Conservation (phyloP, 2,888 invertebrate species). For the Melanostoma mellinum region DNA sequence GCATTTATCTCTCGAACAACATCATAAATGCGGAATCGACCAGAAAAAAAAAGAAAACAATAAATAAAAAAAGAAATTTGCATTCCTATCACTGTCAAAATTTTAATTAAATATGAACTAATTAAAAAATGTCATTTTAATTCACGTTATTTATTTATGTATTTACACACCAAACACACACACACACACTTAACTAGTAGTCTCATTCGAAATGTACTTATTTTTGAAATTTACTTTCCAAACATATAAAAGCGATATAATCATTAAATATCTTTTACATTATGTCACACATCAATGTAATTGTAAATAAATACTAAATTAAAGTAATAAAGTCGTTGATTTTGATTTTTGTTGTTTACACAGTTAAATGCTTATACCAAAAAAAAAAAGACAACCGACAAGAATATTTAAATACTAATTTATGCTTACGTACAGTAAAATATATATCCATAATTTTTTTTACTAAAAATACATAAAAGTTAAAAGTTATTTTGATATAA, state of each 20-base stretch:
- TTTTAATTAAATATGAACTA: constrained; percentile 65
- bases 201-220: constrained; percentile 70
- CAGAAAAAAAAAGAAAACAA: constrained; percentile 18
- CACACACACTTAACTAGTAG: constrained; percentile 63
- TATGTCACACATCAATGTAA: constrained; percentile 56
- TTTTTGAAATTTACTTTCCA: constrained; percentile 24
- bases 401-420: constrained; percentile 54
- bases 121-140: constrained; percentile 72
- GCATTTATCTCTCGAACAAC: constrained; percentile 44
- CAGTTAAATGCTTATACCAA: constrained; percentile 41
- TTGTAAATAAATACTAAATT: constrained; percentile 60
- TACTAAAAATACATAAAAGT: constrained; percentile 57
- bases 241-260: constrained; percentile 41
- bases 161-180: constrained; percentile 67
- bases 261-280: constrained; percentile 45
- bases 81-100: constrained; percentile 74
- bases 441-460: constrained; percentile 29
- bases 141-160: constrained; percentile 72
- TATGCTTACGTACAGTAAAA: constrained; percentile 65
- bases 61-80: constrained; percentile 65
- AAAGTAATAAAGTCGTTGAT: constrained; percentile 46
- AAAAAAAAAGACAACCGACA: constrained; percentile 25
- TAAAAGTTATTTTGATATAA: constrained; percentile 53
- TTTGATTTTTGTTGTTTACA: constrained; percentile 41
- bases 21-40: constrained; percentile 48